Evolutionary conservation across 2,113 vertebrate genomes (phyloP).

Genomic region (Buteo buteo): DNA sequence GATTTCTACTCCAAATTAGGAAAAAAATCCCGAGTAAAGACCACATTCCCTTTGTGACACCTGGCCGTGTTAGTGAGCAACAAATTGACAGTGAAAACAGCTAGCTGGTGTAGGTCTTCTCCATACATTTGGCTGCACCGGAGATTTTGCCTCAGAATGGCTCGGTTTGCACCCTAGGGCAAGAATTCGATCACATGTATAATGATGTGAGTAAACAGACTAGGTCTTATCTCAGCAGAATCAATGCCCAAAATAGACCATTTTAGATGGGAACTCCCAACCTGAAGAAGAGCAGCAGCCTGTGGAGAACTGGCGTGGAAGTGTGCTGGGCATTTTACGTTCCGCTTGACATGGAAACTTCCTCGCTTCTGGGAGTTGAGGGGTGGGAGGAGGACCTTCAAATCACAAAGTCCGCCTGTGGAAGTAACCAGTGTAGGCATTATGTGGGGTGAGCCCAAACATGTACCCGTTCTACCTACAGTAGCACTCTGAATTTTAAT

Average conservation of each 20-base stretch:
- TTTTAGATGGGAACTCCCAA: not conserved
- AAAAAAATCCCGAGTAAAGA: not conserved
- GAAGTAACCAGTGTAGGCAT: not conserved
- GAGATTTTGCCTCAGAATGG: not conserved
- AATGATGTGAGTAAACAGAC: not conserved
- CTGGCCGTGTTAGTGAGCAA: not conserved
- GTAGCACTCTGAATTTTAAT: not conserved
- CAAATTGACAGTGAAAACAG: not conserved
- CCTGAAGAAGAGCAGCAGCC: not conserved
- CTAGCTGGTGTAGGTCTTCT: not conserved
- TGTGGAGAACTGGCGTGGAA: accelerated
- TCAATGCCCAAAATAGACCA: not conserved
- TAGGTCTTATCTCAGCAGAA: not conserved
- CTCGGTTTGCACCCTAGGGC: not conserved
- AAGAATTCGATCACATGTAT: not conserved
- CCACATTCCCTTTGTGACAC: not conserved
- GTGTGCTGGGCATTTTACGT: not conserved
- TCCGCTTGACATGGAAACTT: not conserved
- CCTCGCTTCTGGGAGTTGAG: accelerated
- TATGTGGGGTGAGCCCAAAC: not conserved
- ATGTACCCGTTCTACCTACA: not conserved
- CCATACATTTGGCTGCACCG: not conserved
- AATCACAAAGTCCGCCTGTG: accelerated
- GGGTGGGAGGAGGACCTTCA: not conserved
- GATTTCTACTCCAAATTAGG: not conserved